Conservation (phyloP, 2,797 vertebrate species). For the Brachyrhaphis roseni region DNA sequence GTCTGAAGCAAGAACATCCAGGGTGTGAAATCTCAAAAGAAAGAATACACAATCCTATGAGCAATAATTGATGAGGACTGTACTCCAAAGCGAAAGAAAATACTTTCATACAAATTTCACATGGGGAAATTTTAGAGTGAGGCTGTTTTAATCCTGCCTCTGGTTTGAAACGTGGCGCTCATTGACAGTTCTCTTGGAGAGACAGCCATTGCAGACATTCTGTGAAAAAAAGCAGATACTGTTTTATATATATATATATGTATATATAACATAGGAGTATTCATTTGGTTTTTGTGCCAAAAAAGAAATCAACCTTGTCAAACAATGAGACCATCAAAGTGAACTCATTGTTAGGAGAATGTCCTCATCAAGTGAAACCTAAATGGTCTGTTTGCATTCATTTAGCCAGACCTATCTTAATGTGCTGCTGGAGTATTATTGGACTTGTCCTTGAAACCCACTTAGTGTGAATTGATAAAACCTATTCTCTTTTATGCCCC, state of each 20-base stretch:
- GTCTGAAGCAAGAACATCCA: not conserved
- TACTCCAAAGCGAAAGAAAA: not conserved
- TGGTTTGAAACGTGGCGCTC: not conserved
- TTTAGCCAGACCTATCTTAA: slow-evolving; percentile 56
- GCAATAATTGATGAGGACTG: not conserved
- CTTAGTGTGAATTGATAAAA: slow-evolving; percentile 68
- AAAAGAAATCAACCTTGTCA: slow-evolving; percentile 6
- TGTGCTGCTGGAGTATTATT: slow-evolving; percentile 63
- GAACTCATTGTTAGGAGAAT: slow-evolving; percentile 8
- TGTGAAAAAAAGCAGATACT: not conserved
- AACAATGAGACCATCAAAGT: slow-evolving; percentile 24
- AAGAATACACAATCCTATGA: not conserved
- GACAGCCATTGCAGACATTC: not conserved
- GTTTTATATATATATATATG: not conserved
- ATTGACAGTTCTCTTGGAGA: not conserved
- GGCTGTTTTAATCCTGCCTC: not conserved
- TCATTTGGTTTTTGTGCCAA: not conserved
- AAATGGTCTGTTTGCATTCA: slow-evolving; percentile 55
- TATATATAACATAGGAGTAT: not conserved
- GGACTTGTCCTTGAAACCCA: slow-evolving; percentile 76
- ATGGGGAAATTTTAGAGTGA: not conserved
- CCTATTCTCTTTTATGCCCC: slow-evolving; percentile 59
- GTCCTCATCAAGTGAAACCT: slow-evolving; percentile 36
- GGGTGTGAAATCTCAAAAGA: not conserved
- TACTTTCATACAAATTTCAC: not conserved